phyloP scores from a whole-genome alignment of 2,888 invertebrate genomes.

The Dryomyza anilis region DNA sequence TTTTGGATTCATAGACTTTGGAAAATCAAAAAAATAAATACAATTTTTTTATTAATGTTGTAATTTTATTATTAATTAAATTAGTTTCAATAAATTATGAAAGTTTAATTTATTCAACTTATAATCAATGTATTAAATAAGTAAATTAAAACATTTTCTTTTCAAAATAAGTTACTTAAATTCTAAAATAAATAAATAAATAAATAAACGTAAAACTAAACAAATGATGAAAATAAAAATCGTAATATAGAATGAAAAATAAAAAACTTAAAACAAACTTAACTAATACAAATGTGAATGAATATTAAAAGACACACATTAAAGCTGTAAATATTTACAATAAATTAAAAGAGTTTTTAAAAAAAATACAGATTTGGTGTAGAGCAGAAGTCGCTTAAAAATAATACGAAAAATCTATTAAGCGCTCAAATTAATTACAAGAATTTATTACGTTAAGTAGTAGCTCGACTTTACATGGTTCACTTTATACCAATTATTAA shows the following conservation, averaged over 20 bases:
- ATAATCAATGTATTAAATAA: neutral
- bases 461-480: no score
- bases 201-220: constrained; percentile 24
- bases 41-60: neutral
- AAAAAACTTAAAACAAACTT: constrained; percentile 25
- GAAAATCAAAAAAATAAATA: no score
- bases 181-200: neutral
- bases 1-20: no score
- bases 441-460: neutral
- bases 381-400: constrained; percentile 43
- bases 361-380: constrained; percentile 55
- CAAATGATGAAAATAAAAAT: constrained; percentile 40
- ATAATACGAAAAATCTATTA: neutral
- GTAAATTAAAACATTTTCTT: neutral
- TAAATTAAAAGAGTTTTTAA: constrained; percentile 19
- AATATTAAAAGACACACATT: constrained; percentile 31
- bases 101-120: neutral
- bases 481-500: no score
- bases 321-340: constrained; percentile 42
- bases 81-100: neutral
- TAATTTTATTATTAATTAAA: neutral
- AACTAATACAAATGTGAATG: constrained; percentile 16
- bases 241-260: constrained; percentile 30
- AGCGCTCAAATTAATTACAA: neutral
- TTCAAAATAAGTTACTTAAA: neutral